Conservation (phyloP, 2,797 vertebrate genomes). For the Prionace glauca region DNA sequence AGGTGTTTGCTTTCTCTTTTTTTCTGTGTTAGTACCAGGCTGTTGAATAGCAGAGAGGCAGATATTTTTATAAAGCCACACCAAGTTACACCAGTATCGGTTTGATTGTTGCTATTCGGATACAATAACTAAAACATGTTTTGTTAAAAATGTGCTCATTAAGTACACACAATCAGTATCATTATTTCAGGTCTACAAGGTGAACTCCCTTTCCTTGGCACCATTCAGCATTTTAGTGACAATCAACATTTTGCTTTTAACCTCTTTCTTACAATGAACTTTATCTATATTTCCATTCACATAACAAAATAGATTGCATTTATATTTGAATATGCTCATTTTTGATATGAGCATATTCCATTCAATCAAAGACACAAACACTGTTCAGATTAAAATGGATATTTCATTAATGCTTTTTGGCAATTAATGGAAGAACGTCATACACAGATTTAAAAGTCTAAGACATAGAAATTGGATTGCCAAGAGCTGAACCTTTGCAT, state of each 20-base stretch:
- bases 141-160: neutral
- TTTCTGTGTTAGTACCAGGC: conserved; percentile 27
- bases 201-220: conserved; percentile 23
- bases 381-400: neutral
- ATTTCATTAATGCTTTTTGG: neutral
- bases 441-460: neutral
- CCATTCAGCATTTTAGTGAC: neutral
- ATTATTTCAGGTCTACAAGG: neutral
- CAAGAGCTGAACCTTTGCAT: too few relatives aligned
- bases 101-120: neutral
- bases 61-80: neutral
- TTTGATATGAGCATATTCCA: neutral
- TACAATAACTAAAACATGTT: neutral
- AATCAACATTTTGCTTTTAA: neutral
- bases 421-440: neutral
- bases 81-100: conserved; percentile 10
- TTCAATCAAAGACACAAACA: neutral
- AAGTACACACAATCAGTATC: neutral
- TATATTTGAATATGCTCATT: too few relatives aligned
- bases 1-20: conserved; percentile 42
- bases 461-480: neutral
- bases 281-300: neutral
- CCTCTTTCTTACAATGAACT: neutral
- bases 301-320: conserved; percentile 1
- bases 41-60: neutral